A percentile compares a stretch with the other conserved stretches of the same genome.
Conservation (phyloP, 2,113 vertebrate species). For the Mirza zaza region DNA sequence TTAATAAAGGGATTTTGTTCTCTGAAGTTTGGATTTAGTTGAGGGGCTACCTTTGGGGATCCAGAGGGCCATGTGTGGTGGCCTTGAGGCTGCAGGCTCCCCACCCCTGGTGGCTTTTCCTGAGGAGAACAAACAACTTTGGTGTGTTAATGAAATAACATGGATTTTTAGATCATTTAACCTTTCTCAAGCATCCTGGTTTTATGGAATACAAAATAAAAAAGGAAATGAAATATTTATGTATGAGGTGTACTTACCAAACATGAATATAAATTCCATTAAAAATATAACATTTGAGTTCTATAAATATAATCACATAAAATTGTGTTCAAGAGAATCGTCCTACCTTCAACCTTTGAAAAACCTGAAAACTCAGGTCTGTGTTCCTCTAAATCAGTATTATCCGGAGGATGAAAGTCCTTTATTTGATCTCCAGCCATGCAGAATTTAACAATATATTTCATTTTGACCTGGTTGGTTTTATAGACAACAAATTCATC, state of each 20-base stretch:
- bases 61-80: no score
- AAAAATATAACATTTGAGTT: constrained; percentile 30
- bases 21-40: no score
- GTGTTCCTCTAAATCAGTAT: constrained; percentile 49
- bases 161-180: not conserved
- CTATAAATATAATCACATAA: constrained; percentile 4
- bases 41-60: no score
- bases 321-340: constrained; percentile 31
- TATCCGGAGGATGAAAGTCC: constrained; percentile 80
- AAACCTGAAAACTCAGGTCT: not conserved
- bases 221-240: constrained; percentile 29
- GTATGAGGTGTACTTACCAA: not conserved
- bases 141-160: not conserved
- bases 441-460: constrained; percentile 88
- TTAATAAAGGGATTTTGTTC: no score
- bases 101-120: not conserved
- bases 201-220: not conserved
- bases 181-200: not conserved
- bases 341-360: constrained; percentile 70
- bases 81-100: no score
- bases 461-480: constrained; percentile 89
- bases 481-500: constrained; percentile 93
- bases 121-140: not conserved
- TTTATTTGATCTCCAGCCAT: constrained; percentile 83
- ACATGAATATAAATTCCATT: not conserved